A percentile compares a stretch with the other conserved stretches of the same genome.
phyloP scores from a whole-genome alignment of 2,113 vertebrate genomes.

The Arvicanthis niloticus region DNA sequence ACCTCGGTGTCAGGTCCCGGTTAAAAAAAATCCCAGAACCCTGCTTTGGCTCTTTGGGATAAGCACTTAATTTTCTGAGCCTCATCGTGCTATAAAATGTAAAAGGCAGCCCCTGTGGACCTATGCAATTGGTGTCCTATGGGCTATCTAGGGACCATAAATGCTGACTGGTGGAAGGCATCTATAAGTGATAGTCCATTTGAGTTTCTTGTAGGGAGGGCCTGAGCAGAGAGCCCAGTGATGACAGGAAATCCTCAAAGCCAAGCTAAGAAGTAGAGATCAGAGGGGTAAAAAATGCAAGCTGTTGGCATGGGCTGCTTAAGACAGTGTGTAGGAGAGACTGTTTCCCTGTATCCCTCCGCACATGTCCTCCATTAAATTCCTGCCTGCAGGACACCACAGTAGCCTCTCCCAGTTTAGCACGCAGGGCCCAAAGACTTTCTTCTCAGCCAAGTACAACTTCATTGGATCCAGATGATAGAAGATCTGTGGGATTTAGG shows the following conservation, averaged over 20 bases:
- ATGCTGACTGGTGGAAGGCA: neutral
- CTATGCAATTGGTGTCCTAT: neutral
- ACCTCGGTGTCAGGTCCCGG: neutral
- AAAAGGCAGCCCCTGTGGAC: neutral
- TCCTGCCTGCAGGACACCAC: neutral
- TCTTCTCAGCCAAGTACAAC: neutral
- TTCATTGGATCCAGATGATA: slow-evolving; percentile 25
- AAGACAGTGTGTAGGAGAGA: neutral
- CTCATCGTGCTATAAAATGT: neutral
- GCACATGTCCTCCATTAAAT: neutral
- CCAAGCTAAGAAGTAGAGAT: neutral
- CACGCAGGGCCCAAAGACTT: neutral
- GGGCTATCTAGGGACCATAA: neutral
- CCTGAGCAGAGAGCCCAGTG: neutral
- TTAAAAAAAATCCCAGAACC: neutral
- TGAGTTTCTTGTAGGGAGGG: neutral
- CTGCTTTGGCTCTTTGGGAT: neutral
- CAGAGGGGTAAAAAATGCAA: fast-evolving
- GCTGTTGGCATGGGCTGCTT: neutral
- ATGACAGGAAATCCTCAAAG: neutral
- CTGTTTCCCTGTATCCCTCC: neutral
- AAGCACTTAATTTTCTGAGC: neutral
- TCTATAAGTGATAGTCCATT: neutral
- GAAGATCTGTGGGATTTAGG: slow-evolving; percentile 16
- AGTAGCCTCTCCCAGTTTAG: neutral